Conservation (phyloP, 1,140 invertebrate genomes). For the Drosophila pseudoobscura region DNA sequence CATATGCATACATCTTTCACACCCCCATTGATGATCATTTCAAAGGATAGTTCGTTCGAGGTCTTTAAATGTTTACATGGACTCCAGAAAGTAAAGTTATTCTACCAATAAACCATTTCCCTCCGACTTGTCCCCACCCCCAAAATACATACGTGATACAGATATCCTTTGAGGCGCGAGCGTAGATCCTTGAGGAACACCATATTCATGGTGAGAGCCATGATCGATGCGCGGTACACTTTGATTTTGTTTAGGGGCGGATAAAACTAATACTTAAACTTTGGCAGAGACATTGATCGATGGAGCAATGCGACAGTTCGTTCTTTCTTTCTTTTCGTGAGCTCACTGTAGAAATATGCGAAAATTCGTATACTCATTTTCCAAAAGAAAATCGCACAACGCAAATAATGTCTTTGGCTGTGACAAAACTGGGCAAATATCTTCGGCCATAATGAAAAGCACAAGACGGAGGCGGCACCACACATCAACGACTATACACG, state of each 20-base stretch:
- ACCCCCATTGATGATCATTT: too few species aligned
- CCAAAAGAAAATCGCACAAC: constrained; percentile 64
- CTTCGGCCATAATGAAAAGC: constrained; percentile 54
- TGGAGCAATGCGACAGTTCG: background rate
- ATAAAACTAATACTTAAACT: constrained; percentile 4
- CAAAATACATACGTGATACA: constrained; percentile 73
- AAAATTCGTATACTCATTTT: constrained; percentile 63
- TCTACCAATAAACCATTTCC: background rate
- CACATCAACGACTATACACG: constrained; percentile 21
- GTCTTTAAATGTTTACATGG: too few species aligned
- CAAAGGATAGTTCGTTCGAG: too few species aligned
- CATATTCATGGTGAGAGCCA: constrained; percentile 82
- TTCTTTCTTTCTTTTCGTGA: constrained; percentile 52
- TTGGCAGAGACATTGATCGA: constrained; percentile 5
- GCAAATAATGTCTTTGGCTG: constrained; percentile 60
- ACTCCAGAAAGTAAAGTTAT: background rate
- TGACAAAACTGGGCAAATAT: constrained; percentile 65
- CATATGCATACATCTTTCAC: too few species aligned
- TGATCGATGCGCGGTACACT: constrained; percentile 28
- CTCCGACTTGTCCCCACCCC: background rate
- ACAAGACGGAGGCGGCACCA: background rate
- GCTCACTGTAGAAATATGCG: constrained; percentile 56
- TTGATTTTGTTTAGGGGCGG: background rate
- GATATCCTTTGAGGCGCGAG: constrained; percentile 80
- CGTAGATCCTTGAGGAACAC: constrained; percentile 82